Evolutionary conservation across 2,113 vertebrate genomes (phyloP).

Genomic region (Scomber colias): DNA sequence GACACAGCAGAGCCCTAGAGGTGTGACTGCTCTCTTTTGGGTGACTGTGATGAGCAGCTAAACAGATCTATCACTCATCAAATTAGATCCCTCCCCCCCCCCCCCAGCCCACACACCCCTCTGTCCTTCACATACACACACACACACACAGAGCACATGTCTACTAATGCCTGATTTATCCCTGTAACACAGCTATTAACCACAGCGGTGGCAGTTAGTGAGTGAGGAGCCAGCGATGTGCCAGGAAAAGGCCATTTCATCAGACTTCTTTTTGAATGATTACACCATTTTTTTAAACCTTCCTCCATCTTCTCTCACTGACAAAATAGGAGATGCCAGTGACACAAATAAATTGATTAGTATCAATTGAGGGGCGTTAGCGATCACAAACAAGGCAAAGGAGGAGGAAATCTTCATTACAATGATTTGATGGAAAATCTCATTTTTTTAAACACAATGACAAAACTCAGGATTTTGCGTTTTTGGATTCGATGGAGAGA

Average conservation of each 20-base stretch:
- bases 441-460: background rate
- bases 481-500: constrained; percentile 9
- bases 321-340: constrained; percentile 55
- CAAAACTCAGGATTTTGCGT: background rate
- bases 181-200: constrained; percentile 63
- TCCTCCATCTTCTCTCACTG: constrained; percentile 38
- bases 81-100: constrained; percentile 49
- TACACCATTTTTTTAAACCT: constrained; percentile 57
- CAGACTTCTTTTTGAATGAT: constrained; percentile 73
- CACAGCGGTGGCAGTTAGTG: constrained; percentile 59
- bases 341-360: constrained; percentile 63
- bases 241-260: constrained; percentile 72
- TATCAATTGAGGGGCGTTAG: constrained; percentile 44
- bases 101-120: constrained; percentile 8
- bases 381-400: constrained; percentile 36
- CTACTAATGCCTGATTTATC: constrained; percentile 69
- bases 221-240: constrained; percentile 52
- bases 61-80: constrained; percentile 73
- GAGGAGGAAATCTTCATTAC: constrained; percentile 11
- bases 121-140: background rate
- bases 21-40: constrained; percentile 65
- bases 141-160: constrained; percentile 35
- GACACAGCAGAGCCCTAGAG: constrained; percentile 59
- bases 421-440: constrained; percentile 14
- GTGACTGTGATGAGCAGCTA: constrained; percentile 66